Evolutionary conservation across 2,888 invertebrate species (phyloP).

Genomic region (Cancer borealis): DNA sequence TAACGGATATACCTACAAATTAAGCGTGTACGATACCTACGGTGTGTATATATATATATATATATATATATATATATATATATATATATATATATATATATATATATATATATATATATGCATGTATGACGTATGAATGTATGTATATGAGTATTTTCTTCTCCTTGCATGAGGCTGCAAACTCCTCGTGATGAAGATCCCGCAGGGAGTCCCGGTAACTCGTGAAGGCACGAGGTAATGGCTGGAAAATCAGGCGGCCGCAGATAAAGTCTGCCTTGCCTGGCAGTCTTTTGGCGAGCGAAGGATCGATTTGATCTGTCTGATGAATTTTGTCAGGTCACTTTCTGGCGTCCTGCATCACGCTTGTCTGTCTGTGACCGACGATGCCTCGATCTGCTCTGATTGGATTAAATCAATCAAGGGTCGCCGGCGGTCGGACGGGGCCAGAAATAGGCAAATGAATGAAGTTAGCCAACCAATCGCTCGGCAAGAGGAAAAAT

Average conservation of each 20-base stretch:
- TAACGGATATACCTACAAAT: too few species aligned
- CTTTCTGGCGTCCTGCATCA: background rate
- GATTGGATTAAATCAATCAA: slow-evolving; percentile 51
- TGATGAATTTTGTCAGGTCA: background rate
- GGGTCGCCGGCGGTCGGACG: slow-evolving; percentile 31
- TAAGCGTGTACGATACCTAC: background rate
- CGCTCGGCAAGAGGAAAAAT: slow-evolving; percentile 21
- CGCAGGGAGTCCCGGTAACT: background rate
- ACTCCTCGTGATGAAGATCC: too few species aligned
- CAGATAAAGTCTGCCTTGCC: background rate
- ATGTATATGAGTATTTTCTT: too few species aligned
- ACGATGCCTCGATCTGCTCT: slow-evolving; percentile 25
- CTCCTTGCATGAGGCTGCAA: too few species aligned
- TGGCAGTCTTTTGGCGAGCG: slow-evolving; percentile 12
- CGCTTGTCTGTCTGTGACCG: slow-evolving; percentile 36
- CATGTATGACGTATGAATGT: too few species aligned
- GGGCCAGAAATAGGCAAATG: slow-evolving; percentile 45
- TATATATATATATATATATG: slow-evolving; percentile 22
- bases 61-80: slow-evolving; percentile 45
- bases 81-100: slow-evolving; percentile 45
- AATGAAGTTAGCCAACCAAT: slow-evolving; percentile 48
- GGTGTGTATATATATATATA: slow-evolving; percentile 20
- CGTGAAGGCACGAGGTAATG: background rate
- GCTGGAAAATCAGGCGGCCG: slow-evolving; percentile 25
- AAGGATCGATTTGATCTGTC: slow-evolving; percentile 13